These are phyloP conservation scores for Drosophila yooni DNA, from an alignment of 2,888 invertebrate species.

Conservation along the genomic window DNA sequence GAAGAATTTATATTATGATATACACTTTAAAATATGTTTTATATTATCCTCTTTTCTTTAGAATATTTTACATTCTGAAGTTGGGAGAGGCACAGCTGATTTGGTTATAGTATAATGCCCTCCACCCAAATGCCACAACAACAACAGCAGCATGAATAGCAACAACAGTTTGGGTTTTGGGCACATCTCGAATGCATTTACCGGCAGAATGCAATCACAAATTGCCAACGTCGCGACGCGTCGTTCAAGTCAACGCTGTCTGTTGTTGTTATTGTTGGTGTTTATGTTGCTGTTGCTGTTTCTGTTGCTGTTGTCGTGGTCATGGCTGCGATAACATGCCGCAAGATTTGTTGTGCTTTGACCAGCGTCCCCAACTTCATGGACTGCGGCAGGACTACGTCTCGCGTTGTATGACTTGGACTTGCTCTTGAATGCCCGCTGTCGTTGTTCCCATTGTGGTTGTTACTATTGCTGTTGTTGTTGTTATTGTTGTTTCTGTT, in stretches of 20 bases:
- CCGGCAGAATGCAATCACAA: slow-evolving; percentile 74
- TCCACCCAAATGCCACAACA: slow-evolving; percentile 47
- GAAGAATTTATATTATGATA: background rate
- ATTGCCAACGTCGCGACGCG: slow-evolving; percentile 68
- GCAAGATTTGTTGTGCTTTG: slow-evolving; percentile 74
- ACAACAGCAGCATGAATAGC: slow-evolving; percentile 3
- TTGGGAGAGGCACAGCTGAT: slow-evolving; percentile 25
- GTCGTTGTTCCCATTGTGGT: slow-evolving; percentile 39
- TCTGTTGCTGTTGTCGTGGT: slow-evolving; percentile 62
- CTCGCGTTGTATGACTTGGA: slow-evolving; percentile 24
- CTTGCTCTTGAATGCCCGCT: slow-evolving; percentile 4
- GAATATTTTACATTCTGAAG: background rate
- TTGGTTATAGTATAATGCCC: slow-evolving; percentile 40
- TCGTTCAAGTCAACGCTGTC: slow-evolving; percentile 49
- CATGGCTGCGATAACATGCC: slow-evolving; percentile 72
- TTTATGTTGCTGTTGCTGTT: slow-evolving; percentile 27
- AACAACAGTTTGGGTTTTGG: slow-evolving; percentile 25
- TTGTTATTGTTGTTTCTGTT: slow-evolving; percentile 40
- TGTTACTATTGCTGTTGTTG: slow-evolving; percentile 35
- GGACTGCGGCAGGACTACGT: slow-evolving; percentile 19
- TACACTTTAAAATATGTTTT: background rate
- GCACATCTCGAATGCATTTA: slow-evolving; percentile 41
- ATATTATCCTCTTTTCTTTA: background rate
- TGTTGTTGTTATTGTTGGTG: slow-evolving; percentile 27
- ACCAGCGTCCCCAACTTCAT: slow-evolving; percentile 48